phyloP scores from a whole-genome alignment of 2,113 vertebrate genomes.

The Cathartes aura region DNA sequence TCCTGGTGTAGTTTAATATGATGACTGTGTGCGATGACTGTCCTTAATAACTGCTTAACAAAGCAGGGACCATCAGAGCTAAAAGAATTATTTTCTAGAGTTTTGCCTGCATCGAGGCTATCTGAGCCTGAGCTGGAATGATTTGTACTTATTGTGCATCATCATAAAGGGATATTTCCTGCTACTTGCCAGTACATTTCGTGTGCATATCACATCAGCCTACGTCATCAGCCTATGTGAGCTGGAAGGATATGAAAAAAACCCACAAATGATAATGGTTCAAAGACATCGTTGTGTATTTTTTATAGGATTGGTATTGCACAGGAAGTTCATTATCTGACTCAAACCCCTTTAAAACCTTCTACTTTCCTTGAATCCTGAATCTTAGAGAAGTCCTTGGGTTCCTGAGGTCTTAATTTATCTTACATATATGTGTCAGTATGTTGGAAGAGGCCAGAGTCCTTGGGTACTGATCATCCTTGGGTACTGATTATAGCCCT shows the following conservation, averaged over 20 bases:
- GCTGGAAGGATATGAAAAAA: not conserved
- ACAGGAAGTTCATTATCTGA: not conserved
- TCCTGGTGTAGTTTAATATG: not conserved
- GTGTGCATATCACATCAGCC: not conserved
- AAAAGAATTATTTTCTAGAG: not conserved
- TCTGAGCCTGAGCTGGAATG: not conserved
- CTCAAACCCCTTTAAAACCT: not conserved
- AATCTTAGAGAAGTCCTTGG: not conserved
- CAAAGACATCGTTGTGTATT: not conserved
- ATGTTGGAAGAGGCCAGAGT: not conserved
- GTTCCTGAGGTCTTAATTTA: not conserved
- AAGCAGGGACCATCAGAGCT: not conserved
- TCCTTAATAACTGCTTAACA: not conserved
- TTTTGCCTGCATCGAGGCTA: not conserved
- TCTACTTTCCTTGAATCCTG: not conserved
- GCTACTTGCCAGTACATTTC: not conserved
- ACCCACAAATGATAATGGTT: not conserved
- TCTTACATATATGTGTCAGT: not conserved
- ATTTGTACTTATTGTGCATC: not conserved
- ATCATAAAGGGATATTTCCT: not conserved
- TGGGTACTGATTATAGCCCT: not conserved
- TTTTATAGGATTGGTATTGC: not conserved
- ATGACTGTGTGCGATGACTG: not conserved
- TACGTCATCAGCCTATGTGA: not conserved
- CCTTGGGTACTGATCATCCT: not conserved